Evolutionary conservation across 2,888 invertebrate genomes (phyloP), one percentile per base, ranked within the genome.

Genomic region (Ophioninae sp.): DNA sequence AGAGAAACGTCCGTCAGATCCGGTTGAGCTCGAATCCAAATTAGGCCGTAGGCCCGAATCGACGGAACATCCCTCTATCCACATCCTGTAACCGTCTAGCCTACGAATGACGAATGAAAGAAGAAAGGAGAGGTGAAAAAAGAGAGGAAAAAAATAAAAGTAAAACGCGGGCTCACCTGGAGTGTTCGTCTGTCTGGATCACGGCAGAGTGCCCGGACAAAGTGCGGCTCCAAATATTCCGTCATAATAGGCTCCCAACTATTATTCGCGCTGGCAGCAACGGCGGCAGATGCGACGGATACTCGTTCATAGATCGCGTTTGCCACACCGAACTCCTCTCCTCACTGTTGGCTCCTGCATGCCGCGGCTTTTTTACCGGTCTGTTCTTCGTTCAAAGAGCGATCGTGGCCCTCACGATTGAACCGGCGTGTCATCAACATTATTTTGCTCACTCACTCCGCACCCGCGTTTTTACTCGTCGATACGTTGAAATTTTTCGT

Each of bases 131-230:
- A 65, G 67, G 8, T 8, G 37, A 62, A 67, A 62, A 75, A 83
- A 67, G 57, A 64, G 61, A 61, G 17, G 3, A 7, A 7, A 50
- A n/a, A 57, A 61, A 13, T 13, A 73, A 59, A 65, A 68, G 65
- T 61, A 73, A 44, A 57, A 30, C 8, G 41, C 44, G 13, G 21
- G 79, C 91, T 92, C 87, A 94, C 94, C 92, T 94, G 94, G 85
- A 94, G 91, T 85, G 93, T 94, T 81, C 94, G 92, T 87, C 93
- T 91, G 88, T 94, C 94, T 72, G 94, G 94, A 88, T 94, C 94
- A 88, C 93, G 93, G 91, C 93, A 93, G 83, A 94, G 93, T 87
- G 94, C 94, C 89, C 94, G 93, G 86, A 94, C 93, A 88, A 94
- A 94, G 88, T 94, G 93, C 81, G 93, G 93, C 90, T 94, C 94